phyloP scores from a whole-genome alignment of 64 coral and sea anemone species.

The Actinia tenebrosa region DNA sequence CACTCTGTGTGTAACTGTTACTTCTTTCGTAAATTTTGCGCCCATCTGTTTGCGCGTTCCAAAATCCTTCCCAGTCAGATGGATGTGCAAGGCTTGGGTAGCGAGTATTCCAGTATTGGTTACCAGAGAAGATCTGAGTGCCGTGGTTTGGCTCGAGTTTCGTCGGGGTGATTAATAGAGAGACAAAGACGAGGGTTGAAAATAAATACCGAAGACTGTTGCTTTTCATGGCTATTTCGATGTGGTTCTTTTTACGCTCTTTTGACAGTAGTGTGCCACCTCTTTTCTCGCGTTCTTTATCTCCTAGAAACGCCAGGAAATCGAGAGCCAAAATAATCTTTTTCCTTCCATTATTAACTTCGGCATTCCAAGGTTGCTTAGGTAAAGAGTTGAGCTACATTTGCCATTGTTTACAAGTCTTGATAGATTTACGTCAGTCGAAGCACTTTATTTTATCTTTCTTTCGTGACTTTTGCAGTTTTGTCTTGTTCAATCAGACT shows the following conservation, averaged over 20 bases:
- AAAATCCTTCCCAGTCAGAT: conserved; percentile 73
- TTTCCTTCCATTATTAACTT: not conserved
- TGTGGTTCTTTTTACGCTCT: not conserved
- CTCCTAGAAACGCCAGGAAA: not conserved
- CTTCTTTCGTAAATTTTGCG: conserved; percentile 49
- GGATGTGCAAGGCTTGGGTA: conserved; percentile 50
- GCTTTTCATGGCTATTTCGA: not conserved
- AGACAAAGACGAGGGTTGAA: not conserved
- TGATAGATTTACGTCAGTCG: conserved; percentile 4
- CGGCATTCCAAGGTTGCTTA: conserved; percentile 23
- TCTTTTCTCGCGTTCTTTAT: not conserved
- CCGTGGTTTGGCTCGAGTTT: conserved; percentile 35
- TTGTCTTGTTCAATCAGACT: not conserved
- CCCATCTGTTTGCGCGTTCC: conserved; percentile 47
- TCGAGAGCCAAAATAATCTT: not conserved
- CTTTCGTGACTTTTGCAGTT: not conserved
- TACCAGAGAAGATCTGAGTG: conserved; percentile 34
- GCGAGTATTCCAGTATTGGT: conserved; percentile 59
- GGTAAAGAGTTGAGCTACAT: not conserved
- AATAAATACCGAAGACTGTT: not conserved
- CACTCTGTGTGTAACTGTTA: not conserved
- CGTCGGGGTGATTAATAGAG: not conserved
- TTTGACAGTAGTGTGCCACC: not conserved
- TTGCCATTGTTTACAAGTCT: conserved; percentile 11
- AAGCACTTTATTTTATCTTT: not conserved